Conservation (phyloP, 1,140 invertebrate species). For the Papilio aristodemus region DNA sequence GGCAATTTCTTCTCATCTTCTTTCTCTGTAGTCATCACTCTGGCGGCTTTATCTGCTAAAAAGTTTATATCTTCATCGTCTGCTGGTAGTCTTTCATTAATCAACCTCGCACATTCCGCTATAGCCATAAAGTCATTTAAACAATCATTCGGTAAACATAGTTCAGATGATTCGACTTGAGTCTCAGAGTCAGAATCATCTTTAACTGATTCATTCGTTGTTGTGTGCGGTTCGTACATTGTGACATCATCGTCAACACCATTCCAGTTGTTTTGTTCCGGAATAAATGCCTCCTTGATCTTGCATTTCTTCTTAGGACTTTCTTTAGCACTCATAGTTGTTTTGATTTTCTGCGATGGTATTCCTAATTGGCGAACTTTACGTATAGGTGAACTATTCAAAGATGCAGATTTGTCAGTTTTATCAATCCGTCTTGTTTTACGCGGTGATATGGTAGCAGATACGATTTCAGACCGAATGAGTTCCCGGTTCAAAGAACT, state of each 20-base stretch:
- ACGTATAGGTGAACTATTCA: slow-evolving; percentile 76
- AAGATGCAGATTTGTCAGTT: slow-evolving; percentile 69
- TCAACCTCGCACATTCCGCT: slow-evolving; percentile 63
- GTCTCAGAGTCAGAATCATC: slow-evolving; percentile 73
- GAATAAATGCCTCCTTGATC: slow-evolving; percentile 52
- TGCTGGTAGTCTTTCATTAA: slow-evolving; percentile 51
- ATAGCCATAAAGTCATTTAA: slow-evolving; percentile 76
- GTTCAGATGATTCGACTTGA: slow-evolving; percentile 66
- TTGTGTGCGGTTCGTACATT: slow-evolving; percentile 77
- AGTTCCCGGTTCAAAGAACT: slow-evolving; percentile 70
- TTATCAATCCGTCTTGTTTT: slow-evolving; percentile 77
- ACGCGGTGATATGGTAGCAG: slow-evolving; percentile 65
- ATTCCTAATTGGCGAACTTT: slow-evolving; percentile 75
- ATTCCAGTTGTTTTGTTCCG: slow-evolving; percentile 54
- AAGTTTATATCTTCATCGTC: slow-evolving; percentile 69
- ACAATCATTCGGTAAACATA: slow-evolving; percentile 75
- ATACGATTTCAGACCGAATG: slow-evolving; percentile 60
- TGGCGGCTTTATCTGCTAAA: slow-evolving; percentile 69
- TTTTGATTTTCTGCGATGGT: slow-evolving; percentile 56
- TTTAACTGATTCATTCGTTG: slow-evolving; percentile 59
- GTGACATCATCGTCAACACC: slow-evolving; percentile 74
- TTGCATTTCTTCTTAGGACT: slow-evolving; percentile 70
- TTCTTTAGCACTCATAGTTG: slow-evolving; percentile 61
- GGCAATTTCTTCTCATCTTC: slow-evolving; percentile 50
- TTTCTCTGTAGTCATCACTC: slow-evolving; percentile 71